Conservation (phyloP, 1,140 invertebrate species). For the Drosophila malerkotliana region DNA sequence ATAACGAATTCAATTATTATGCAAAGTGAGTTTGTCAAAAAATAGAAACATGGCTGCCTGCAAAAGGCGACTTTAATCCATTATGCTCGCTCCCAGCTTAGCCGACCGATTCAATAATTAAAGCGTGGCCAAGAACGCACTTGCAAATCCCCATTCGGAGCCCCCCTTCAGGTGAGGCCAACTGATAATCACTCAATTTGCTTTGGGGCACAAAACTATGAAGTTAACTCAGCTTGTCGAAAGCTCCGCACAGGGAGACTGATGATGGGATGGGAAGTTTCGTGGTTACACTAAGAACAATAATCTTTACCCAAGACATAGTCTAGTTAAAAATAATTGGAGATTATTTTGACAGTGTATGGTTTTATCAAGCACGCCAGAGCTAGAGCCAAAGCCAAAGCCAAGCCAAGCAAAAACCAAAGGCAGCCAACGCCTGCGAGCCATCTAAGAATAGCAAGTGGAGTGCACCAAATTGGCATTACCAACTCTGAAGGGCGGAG, state of each 20-base stretch:
- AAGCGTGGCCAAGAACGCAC: constrained; percentile 62
- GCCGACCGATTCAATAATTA: constrained; percentile 40
- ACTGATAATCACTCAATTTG: constrained; percentile 82
- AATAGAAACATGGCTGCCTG: constrained; percentile 10
- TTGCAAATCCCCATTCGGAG: not conserved
- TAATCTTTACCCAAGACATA: not conserved
- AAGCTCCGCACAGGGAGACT: constrained; percentile 14
- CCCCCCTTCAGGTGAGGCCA: constrained; percentile 57
- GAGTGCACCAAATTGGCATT: constrained; percentile 77
- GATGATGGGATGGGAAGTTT: no score
- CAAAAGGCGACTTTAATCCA: constrained; percentile 32
- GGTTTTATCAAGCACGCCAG: constrained; percentile 9
- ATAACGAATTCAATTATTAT: constrained; percentile 65
- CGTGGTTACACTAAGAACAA: not conserved
- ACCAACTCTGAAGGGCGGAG: constrained; percentile 10
- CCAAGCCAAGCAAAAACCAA: constrained; percentile 19
- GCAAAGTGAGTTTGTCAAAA: constrained; percentile 47
- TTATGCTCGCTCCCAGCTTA: constrained; percentile 34
- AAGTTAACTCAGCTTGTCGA: constrained; percentile 73
- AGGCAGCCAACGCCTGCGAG: constrained; percentile 64
- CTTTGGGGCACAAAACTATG: constrained; percentile 69
- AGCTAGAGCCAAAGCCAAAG: not conserved
- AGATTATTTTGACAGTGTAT: constrained; percentile 6
- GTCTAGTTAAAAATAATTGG: not conserved
- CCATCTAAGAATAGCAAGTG: constrained; percentile 49